These are phyloP conservation scores for Exocentrus adspersus DNA, from an alignment of 2,888 invertebrate genomes.

Conservation along the genomic window DNA sequence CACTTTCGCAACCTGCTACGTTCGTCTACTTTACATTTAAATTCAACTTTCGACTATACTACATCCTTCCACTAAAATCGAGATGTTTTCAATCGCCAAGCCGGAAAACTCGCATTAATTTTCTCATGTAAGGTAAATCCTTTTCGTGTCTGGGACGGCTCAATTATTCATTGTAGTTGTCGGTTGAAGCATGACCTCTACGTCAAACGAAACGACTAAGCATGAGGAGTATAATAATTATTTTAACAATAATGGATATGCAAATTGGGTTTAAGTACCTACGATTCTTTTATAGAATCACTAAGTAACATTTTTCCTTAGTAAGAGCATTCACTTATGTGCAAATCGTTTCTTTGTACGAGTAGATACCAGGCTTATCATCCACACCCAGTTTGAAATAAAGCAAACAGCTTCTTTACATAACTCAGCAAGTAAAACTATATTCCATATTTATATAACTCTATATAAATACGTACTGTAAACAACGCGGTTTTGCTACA, in stretches of 20 bases:
- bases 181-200: conserved; percentile 12
- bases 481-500: background rate
- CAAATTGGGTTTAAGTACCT: conserved; percentile 10
- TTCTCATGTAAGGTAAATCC: background rate
- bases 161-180: background rate
- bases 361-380: background rate
- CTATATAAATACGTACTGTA: background rate
- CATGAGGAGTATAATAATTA: conserved; percentile 23
- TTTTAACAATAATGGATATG: conserved; percentile 20
- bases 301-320: conserved; percentile 15
- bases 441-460: conserved; percentile 1
- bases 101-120: too few species aligned
- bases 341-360: too few species aligned
- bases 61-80: too few species aligned
- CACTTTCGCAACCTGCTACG: too few species aligned
- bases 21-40: too few species aligned
- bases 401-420: background rate
- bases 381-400: background rate
- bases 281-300: too few species aligned
- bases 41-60: too few species aligned
- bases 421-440: background rate
- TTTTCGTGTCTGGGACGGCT: background rate
- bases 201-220: conserved; percentile 18
- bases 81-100: too few species aligned
- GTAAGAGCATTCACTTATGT: background rate